Evolutionary conservation across 2,888 invertebrate genomes (phyloP).

Genomic region (Scelioninae gen. 1): DNA sequence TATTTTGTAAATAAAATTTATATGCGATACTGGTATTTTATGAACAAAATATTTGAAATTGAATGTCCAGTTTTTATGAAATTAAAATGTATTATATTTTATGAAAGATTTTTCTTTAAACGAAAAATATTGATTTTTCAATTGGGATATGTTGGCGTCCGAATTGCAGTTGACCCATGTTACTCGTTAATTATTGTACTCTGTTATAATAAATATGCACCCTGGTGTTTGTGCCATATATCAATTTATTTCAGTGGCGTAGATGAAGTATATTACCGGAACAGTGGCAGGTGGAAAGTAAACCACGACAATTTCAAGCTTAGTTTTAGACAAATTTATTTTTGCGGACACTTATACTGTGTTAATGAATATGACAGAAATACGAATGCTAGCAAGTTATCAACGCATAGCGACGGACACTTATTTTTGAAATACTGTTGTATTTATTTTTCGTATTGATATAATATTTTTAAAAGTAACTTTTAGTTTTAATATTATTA

Average conservation of each 20-base stretch:
- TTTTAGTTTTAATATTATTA: too few species aligned
- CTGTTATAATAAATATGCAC: conserved; percentile 44
- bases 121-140: conserved; percentile 13
- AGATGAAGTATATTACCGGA: conserved; percentile 41
- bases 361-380: conserved; percentile 35
- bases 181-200: conserved; percentile 34
- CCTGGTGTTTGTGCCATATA: conserved; percentile 28
- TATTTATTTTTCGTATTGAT: too few species aligned
- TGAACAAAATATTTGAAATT: too few species aligned
- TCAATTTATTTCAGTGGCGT: conserved; percentile 36
- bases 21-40: too few species aligned
- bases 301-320: conserved; percentile 45
- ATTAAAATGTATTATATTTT: too few species aligned
- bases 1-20: too few species aligned
- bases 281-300: conserved; percentile 34
- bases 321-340: conserved; percentile 42
- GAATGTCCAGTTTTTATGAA: too few species aligned
- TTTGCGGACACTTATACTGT: conserved; percentile 27
- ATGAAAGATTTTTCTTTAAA: neutral
- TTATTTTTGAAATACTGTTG: too few species aligned
- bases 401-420: neutral
- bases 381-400: conserved; percentile 8
- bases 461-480: too few species aligned
- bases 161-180: conserved; percentile 29
- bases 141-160: conserved; percentile 23